Base-by-base conservation (phyloP, 2,888 invertebrate species). In the Periphyllus acericola region DNA sequence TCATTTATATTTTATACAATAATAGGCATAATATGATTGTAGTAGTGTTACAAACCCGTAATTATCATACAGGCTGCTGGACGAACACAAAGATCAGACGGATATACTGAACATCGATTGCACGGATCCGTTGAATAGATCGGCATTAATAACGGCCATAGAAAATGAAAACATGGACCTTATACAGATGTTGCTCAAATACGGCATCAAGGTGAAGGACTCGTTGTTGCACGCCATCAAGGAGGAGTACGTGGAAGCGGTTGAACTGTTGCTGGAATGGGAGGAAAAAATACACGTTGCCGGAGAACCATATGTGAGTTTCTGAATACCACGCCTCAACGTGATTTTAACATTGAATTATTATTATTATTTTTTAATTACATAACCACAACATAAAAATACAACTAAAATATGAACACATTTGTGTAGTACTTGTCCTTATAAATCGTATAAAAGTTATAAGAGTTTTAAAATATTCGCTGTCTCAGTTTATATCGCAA, bases 221-320 rank as follows among this genome's bases (percentile, higher is more conserved):
- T 95, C 97, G 32, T 93, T 99, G 76, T 93, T 99, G 60, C 98
- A 99, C 91, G 99, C 99, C 84, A 99, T 99, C 91, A 97, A 97
- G 91, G 99, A 99, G 92, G 98, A 99, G 91, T 99, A 98, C 91
- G 98, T 99, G 87, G 99, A 99, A 92, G 99, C 98, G 0, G 99
- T 99, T 8, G 99, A 99, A 92, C 93, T 98, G 79, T 93, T 99
- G 25, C 93, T 99, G 89, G 95, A 96, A 90, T 97, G 97, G 95
- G 97, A 98, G 92, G 97, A 98, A 91, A 94, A 94, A 9, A 93
- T 94, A 90, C 97, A 97, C 90, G 93, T 94, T 75, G 92, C 93
- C 17, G 96, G 96, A 52, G 93, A 95, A 90, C 95, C 95, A 89
- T 97, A 97, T 91, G 97, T 97, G 92, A 94, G 95, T 92, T 79